Evolutionary conservation across 2,888 invertebrate genomes (phyloP).

Genomic region (Andrena camellia): DNA sequence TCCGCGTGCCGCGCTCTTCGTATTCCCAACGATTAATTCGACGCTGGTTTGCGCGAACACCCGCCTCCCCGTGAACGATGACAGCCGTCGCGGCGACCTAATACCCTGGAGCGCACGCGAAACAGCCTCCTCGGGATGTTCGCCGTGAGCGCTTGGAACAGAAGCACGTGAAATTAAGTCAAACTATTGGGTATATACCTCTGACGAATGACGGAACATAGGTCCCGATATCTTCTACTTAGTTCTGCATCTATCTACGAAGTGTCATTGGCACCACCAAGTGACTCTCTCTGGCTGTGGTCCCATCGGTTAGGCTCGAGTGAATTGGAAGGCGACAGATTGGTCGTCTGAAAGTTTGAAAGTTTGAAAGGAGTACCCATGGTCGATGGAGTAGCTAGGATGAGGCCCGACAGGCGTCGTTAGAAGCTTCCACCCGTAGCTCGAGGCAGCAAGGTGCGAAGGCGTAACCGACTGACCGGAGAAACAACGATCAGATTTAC

Average conservation of each 20-base stretch:
- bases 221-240: too few relatives aligned
- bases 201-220: too few relatives aligned
- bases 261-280: too few relatives aligned
- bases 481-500: constrained; percentile 45
- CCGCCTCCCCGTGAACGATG: constrained; percentile 6
- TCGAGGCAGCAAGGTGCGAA: constrained; percentile 5
- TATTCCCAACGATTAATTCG: constrained; percentile 35
- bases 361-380: not conserved
- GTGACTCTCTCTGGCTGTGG: too few relatives aligned
- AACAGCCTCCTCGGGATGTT: not conserved
- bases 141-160: not conserved
- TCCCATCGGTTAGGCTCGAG: too few relatives aligned
- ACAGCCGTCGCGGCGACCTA: not conserved
- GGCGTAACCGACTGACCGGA: constrained; percentile 17
- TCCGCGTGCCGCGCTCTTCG: constrained; percentile 8
- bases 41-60: constrained; percentile 35
- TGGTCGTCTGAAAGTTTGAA: too few relatives aligned
- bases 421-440: not conserved
- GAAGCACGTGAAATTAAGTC: too few relatives aligned
- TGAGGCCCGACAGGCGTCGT: not conserved
- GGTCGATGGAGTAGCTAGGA: not conserved
- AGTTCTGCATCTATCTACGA: too few relatives aligned
- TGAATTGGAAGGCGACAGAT: too few relatives aligned
- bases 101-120: not conserved
- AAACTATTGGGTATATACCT: too few relatives aligned